Evolutionary conservation across 2,888 invertebrate genomes (phyloP), one percentile per base, ranked within the genome.

Genomic region (Phorcus lineatus): DNA sequence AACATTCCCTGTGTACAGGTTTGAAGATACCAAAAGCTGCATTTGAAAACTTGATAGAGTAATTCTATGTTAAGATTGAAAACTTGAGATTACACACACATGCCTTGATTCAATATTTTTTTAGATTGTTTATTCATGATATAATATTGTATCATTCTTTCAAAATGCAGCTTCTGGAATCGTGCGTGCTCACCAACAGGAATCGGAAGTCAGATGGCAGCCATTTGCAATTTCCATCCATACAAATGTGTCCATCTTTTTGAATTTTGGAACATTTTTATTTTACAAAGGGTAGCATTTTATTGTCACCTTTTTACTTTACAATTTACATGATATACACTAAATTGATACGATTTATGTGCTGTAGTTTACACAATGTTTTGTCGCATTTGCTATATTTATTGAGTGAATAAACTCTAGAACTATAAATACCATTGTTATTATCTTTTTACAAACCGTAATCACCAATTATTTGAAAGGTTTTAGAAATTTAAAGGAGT

Each of bases 391-490:
- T 70, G 70, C 70, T 70, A 70, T 70, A 36, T 70, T 70, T 70
- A 70, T 70, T 70, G 70, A 70, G 70, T 70, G 70, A 70, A 70
- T 70, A 70, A 70, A 70, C 70, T 70, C 70, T 70, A 70, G 70
- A 70, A 70, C 17, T 57, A n/a, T 22, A 57, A 57, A 19, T 55
- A 7, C 7, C 13, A 47, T 47, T 47, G 13, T 47, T 6, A 3
- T 47, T 6, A 1, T 47, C 11, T 11, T 47, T 6, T 47, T 13
- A 47, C 13, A 6, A 47, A 47, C 47, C 6, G 7, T 36, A 4
- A 36, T 4, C 7, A 7, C 36, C 4, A 36, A 36, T 7, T 36
- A 36, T n/a, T n/a, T n/a, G n/a, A n/a, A n/a, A n/a, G n/a, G n/a
- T n/a, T n/a, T n/a, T n/a, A n/a, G n/a, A n/a, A n/a, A n/a, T n/a